Evolutionary conservation across 2,113 vertebrate genomes (phyloP), one percentile per base, ranked within the genome.

Genomic region (Sinocyclocheilus maitianheensis): DNA sequence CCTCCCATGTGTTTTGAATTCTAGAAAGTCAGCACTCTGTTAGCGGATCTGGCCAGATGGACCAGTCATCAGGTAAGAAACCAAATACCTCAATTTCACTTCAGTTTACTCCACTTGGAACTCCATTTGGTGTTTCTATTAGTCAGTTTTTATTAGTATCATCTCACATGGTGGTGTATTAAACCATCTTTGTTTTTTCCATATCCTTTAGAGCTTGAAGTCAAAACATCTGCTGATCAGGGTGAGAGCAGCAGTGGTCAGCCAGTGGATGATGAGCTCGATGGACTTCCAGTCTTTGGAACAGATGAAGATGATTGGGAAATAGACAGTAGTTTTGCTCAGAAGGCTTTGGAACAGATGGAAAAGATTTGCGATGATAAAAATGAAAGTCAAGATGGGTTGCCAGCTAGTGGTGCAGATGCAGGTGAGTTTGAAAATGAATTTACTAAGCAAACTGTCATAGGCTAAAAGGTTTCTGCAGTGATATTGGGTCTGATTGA

Each of bases 251-350:
- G 79, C 62, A 51, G 62, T 14, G 79, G 40, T 26, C 79, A 20
- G 24, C 65, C 63, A 34, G 46, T 83, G 67, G 88, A 89, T 8
- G 85, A 87, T 6, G 86, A 89, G 63, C 83, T 89, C 37, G 88
- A 89, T 53, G 88, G 88, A 24, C 81, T 87, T 58, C 88, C 88
- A 10, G 88, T 89, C 18, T 83, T 89, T 46, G 85, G 83, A 14
- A 77, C 88, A 3, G 88, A 85, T 26, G 88, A 87, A 37, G 88
- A 87, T 1, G 88, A 89, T 5, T 72, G 88, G 48, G 87, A 85
- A 18, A 2, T 77, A 85, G 85, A 87, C 22, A 83, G 78, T 69
- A 74, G 43, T 55, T 85, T 81, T 6, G 77, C 40, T 46, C 83
- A 77, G n/a, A 85, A 83, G 46, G 80, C 65, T 51, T 82, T 34